These are phyloP conservation scores for Siphlonurus alternatus DNA, from an alignment of 2,888 invertebrate genomes.

Conservation along the genomic window DNA sequence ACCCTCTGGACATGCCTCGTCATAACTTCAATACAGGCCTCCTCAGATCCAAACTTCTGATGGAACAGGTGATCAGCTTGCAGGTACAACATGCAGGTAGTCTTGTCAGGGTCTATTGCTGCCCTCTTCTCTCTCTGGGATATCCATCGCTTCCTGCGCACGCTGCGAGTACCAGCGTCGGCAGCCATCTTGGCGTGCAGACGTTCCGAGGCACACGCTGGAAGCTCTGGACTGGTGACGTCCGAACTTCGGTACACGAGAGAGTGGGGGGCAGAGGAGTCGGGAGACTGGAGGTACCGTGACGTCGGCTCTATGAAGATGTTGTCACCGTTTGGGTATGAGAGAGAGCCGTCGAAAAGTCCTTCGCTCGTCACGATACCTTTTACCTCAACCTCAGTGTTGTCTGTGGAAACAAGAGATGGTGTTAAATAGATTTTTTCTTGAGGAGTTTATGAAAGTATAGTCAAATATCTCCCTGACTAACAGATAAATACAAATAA, in stretches of 20 bases:
- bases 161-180: background rate
- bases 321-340: slow-evolving; percentile 50
- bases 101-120: slow-evolving; percentile 68
- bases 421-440: slow-evolving; percentile 20
- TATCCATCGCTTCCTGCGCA: background rate
- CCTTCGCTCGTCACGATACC: slow-evolving; percentile 77
- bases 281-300: slow-evolving; percentile 23
- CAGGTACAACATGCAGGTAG: slow-evolving; percentile 86
- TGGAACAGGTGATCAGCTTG: slow-evolving; percentile 96
- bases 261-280: slow-evolving; percentile 43
- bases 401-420: too few species aligned
- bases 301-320: slow-evolving; percentile 70
- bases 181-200: slow-evolving; percentile 28
- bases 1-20: slow-evolving; percentile 87
- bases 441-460: background rate
- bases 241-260: slow-evolving; percentile 71
- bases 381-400: slow-evolving; percentile 62
- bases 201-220: slow-evolving; percentile 44
- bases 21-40: slow-evolving; percentile 89
- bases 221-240: slow-evolving; percentile 31
- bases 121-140: slow-evolving; percentile 20
- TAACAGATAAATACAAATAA: too few species aligned
- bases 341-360: slow-evolving; percentile 76
- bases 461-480: background rate
- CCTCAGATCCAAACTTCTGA: slow-evolving; percentile 83